Conservation (phyloP, 2,797 vertebrate genomes). For the Cryptoprocta ferox region DNA sequence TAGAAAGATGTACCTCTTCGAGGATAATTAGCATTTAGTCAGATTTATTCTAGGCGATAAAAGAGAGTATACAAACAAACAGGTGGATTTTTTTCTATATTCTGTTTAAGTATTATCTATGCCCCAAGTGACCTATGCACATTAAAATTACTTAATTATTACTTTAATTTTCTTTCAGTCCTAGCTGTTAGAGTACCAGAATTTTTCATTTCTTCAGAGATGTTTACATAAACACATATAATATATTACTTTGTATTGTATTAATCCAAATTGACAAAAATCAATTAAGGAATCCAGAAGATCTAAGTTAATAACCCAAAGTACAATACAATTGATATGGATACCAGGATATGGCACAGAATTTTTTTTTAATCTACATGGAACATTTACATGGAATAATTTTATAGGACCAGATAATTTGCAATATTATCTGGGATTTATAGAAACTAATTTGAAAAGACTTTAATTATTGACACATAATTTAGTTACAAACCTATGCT, state of each 20-base stretch:
- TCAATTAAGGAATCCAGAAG: not conserved
- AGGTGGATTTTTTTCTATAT: not conserved
- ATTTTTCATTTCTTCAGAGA: not conserved
- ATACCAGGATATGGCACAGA: not conserved
- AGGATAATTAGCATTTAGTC: not conserved
- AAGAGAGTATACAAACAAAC: not conserved
- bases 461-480: not conserved
- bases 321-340: not conserved
- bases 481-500: not conserved
- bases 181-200: not conserved
- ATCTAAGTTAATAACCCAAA: not conserved
- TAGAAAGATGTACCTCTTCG: not conserved
- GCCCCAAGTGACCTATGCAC: not conserved
- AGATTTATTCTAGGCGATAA: not conserved
- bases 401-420: not conserved
- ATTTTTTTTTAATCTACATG: not conserved
- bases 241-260: not conserved
- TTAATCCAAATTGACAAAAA: not conserved
- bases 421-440: not conserved
- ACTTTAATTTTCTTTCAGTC: not conserved
- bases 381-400: not conserved
- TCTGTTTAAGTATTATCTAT: not conserved
- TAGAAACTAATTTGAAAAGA: not conserved
- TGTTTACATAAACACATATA: not conserved
- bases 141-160: slow-evolving; percentile 6